These are phyloP conservation scores for Emmelina monodactyla DNA, from an alignment of 2,888 invertebrate species.

Conservation along the genomic window DNA sequence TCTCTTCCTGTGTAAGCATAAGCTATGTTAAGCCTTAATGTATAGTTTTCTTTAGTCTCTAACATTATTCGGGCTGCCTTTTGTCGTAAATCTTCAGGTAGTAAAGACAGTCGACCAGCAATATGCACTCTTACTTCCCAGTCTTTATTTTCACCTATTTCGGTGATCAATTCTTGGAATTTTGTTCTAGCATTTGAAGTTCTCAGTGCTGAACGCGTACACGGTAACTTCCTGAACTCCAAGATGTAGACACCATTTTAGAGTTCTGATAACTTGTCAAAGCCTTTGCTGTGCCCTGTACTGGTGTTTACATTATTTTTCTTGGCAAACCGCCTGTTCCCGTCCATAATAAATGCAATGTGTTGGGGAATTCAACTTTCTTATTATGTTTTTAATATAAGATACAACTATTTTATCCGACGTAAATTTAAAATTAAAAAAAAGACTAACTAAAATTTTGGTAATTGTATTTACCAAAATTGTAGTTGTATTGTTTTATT, in stretches of 20 bases:
- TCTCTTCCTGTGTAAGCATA: slow-evolving; percentile 78
- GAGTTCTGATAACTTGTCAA: slow-evolving; percentile 82
- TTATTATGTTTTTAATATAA: slow-evolving; percentile 74
- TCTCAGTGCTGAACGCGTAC: slow-evolving; percentile 99
- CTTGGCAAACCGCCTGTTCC: slow-evolving; percentile 91
- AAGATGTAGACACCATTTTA: slow-evolving; percentile 89
- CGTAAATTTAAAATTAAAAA: too few relatives aligned
- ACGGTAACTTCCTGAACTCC: slow-evolving; percentile 95
- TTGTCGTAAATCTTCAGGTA: slow-evolving; percentile 80
- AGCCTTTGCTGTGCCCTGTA: slow-evolving; percentile 86
- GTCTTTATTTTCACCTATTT: slow-evolving; percentile 81
- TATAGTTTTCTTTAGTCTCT: slow-evolving; percentile 80
- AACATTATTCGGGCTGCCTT: slow-evolving; percentile 82
- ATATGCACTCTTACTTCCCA: slow-evolving; percentile 87
- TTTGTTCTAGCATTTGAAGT: slow-evolving; percentile 94
- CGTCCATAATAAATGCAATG: slow-evolving; percentile 98
- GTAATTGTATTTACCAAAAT: too few relatives aligned
- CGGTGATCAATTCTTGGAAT: slow-evolving; percentile 79
- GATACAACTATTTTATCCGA: too few relatives aligned
- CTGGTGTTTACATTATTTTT: slow-evolving; percentile 77
- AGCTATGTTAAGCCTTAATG: slow-evolving; percentile 77
- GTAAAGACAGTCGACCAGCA: slow-evolving; percentile 82
- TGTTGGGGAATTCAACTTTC: slow-evolving; percentile 89
- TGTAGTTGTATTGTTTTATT: too few relatives aligned
- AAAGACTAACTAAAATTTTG: too few relatives aligned